Evolutionary conservation across 2,113 vertebrate species (phyloP).

Genomic region (Phasianus colchicus): DNA sequence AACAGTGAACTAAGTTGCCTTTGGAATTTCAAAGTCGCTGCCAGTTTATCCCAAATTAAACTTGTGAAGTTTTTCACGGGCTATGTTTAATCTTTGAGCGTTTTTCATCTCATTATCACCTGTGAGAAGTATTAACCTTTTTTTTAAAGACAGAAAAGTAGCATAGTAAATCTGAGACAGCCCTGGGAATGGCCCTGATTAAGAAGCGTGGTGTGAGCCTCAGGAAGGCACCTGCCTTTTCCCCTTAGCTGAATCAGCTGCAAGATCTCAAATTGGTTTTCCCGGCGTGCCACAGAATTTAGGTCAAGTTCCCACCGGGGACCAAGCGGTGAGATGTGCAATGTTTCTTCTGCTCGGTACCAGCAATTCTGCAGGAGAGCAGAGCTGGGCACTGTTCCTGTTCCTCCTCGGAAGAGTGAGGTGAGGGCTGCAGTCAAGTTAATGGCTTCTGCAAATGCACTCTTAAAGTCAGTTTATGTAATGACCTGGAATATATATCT

Average conservation of each 20-base stretch:
- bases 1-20: background rate
- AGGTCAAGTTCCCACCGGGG: background rate
- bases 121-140: background rate
- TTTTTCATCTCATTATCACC: background rate
- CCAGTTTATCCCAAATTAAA: background rate
- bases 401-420: background rate
- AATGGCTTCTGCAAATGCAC: background rate
- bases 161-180: background rate
- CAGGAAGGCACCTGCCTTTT: background rate
- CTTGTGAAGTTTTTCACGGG: background rate
- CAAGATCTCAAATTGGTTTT: background rate
- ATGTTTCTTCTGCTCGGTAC: background rate
- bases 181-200: background rate
- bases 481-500: constrained; percentile 19
- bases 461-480: constrained; percentile 21
- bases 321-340: background rate
- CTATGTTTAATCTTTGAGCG: background rate
- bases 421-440: background rate
- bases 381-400: background rate
- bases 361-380: background rate
- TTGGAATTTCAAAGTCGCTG: background rate
- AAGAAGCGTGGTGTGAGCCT: background rate
- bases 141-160: background rate
- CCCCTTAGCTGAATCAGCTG: background rate
- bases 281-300: background rate